These are phyloP conservation scores for Cotesia vestalis DNA, from an alignment of 1,140 invertebrate species.

Conservation along the genomic window DNA sequence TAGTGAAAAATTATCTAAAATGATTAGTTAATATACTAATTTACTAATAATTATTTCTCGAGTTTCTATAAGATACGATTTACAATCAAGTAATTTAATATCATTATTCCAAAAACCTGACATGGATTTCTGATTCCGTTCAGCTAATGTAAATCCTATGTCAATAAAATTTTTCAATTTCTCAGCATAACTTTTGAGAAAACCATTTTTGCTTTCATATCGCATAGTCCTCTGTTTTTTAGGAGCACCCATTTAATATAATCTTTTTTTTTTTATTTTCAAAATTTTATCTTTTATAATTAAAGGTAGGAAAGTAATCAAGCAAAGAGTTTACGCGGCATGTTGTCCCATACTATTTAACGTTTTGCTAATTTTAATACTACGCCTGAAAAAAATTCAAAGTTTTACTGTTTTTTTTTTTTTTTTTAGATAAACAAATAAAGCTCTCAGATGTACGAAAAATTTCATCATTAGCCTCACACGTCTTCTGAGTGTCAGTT, in stretches of 20 bases:
- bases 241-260: neutral
- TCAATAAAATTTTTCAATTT: neutral
- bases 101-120: neutral
- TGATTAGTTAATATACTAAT: no score
- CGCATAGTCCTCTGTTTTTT: neutral
- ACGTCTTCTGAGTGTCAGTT: slow-evolving; percentile 29
- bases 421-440: slow-evolving; percentile 9
- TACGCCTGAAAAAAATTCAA: slow-evolving; percentile 14
- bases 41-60: no score
- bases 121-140: neutral
- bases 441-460: slow-evolving; percentile 26
- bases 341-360: slow-evolving; percentile 27
- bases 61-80: neutral
- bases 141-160: neutral
- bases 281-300: slow-evolving; percentile 33
- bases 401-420: slow-evolving; percentile 3
- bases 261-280: neutral
- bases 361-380: slow-evolving; percentile 25
- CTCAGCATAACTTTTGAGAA: neutral
- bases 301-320: slow-evolving; percentile 37
- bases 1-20: no score
- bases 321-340: slow-evolving; percentile 28
- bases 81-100: neutral
- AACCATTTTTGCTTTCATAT: neutral
- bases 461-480: slow-evolving; percentile 24